Percentiles rank a stretch among this genome's conserved stretches.
These are phyloP conservation scores for Pseudoatta argentina DNA, from an alignment of 1,140 invertebrate genomes.

Conservation along the genomic window DNA sequence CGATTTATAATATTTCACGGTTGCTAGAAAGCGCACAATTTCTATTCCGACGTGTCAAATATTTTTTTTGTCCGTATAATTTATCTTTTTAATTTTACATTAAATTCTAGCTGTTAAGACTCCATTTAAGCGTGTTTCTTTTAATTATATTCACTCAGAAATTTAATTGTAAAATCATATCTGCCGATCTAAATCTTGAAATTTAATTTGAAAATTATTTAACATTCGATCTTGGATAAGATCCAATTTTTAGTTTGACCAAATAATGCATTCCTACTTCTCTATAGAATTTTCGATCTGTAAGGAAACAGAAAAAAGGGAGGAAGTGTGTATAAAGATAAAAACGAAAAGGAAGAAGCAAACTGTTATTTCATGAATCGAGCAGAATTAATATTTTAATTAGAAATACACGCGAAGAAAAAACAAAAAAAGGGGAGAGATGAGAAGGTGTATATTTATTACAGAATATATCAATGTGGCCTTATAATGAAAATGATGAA, in stretches of 20 bases:
- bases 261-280: constrained; percentile 38
- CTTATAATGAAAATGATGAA: constrained; percentile 48
- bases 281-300: constrained; percentile 1
- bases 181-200: not conserved
- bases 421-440: constrained; percentile 28
- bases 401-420: constrained; percentile 33
- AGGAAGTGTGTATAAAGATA: not conserved
- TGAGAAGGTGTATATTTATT: constrained; percentile 69
- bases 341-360: not conserved
- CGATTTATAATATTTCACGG: not conserved
- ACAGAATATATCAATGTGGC: constrained; percentile 61
- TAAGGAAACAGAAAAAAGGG: not conserved
- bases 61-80: constrained; percentile 10
- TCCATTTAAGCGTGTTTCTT: not conserved
- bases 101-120: constrained; percentile 29
- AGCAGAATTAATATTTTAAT: constrained; percentile 44
- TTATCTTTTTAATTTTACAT: constrained; percentile 19
- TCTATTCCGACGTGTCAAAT: not conserved
- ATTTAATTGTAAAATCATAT: constrained; percentile 1
- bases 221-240: not conserved
- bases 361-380: constrained; percentile 17
- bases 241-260: constrained; percentile 13
- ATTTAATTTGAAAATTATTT: constrained; percentile 14
- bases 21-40: constrained; percentile 6
- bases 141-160: not conserved